Base-by-base conservation (phyloP, 1,140 invertebrate species). In the Neotoxoptera formosana region DNA sequence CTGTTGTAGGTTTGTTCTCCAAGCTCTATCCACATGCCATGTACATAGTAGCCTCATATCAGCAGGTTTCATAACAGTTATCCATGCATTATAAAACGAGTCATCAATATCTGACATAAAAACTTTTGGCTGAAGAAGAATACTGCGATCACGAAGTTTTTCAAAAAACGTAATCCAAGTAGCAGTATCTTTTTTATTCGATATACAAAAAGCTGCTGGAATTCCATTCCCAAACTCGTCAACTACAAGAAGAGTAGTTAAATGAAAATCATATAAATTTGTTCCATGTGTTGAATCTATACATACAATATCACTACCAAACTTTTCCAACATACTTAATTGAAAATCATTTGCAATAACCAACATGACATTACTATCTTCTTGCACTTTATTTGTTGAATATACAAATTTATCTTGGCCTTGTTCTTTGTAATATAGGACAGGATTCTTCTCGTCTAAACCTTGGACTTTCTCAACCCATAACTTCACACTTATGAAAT, bases 31-130 rank as follows among this genome's bases (percentile, higher is more conserved):
- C 0, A 94, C 93, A 56, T 94, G 41, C 93, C 93, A 94, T n/a
- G 93, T 94, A 84, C 94, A 94, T 1, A 94, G 14, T 84, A 94
- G 20, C 1, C 76, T 76, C 20, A 41, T 47, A 30, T 90, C 51
- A 36, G 87, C 67, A n/a, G 93, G 7, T 36, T 83, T 83, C 87
- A 93, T 94, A 6, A 90, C 67, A 21, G 25, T 45, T 6, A 0
- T 47, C 94, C 94, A 94, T 6, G 94, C 93, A 90, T 94, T 94
- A 25, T 67, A 94, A 93, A 90, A 94, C 0, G 53, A n/a, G 34
- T 56, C 41, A 60, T 51, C 76, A 89, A 81, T 67, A 88, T 94
- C 93, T 0, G 93, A 90, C 94, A 93, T 94, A n/a, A 93, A 94
- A 36, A 93, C 36, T 51, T 83, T 91, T 21, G 94, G 48, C 9